phyloP scores from a whole-genome alignment of 2,113 vertebrate genomes.

The Gopherus evgoodei region DNA sequence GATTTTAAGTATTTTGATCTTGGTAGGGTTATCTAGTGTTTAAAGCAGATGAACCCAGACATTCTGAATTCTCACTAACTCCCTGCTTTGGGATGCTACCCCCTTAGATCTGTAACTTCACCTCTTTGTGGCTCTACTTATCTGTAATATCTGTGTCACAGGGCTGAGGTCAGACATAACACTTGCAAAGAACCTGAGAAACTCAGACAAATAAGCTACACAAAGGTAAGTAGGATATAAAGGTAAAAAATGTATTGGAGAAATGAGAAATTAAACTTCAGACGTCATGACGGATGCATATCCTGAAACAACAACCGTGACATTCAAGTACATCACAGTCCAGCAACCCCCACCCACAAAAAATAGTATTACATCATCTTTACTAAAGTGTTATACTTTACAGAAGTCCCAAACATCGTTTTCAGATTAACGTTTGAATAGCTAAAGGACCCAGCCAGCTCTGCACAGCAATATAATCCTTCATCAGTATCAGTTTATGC shows the following conservation, averaged over 20 bases:
- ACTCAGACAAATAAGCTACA: background rate
- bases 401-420: background rate
- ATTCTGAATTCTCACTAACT: slow-evolving; percentile 8
- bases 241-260: slow-evolving; percentile 51
- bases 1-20: background rate
- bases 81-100: background rate
- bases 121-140: background rate
- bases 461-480: background rate
- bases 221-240: slow-evolving; percentile 46
- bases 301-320: slow-evolving; percentile 63
- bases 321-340: slow-evolving; percentile 40
- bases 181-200: too few species aligned
- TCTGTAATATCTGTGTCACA: slow-evolving; percentile 2
- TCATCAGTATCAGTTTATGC: background rate
- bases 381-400: background rate
- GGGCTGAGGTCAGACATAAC: too few species aligned
- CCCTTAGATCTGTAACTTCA: background rate
- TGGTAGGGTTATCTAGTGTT: background rate
- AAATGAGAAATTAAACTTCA: slow-evolving; percentile 61
- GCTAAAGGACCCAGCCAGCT: background rate
- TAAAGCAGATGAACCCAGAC: background rate
- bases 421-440: background rate
- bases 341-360: background rate
- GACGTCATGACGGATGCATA: slow-evolving; percentile 64
- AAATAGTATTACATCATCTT: background rate